Conservation (phyloP, 2,888 invertebrate species). For the Monopis laevigella region DNA sequence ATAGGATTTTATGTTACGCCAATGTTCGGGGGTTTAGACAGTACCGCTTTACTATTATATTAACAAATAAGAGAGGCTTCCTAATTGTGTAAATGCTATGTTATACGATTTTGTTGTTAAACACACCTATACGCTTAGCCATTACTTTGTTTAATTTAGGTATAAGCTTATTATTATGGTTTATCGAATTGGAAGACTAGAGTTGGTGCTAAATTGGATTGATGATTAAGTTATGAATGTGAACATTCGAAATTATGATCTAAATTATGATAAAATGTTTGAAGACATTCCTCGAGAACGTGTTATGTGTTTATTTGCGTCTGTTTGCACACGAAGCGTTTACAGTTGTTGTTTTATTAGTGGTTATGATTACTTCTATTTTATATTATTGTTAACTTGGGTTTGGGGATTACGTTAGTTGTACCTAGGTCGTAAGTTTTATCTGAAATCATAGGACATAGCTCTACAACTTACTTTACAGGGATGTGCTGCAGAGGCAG, state of each 20-base stretch:
- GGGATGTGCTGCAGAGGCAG: constrained; percentile 63
- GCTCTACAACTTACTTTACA: constrained; percentile 59
- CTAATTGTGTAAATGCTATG: constrained; percentile 50
- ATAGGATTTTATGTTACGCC: too few relatives aligned
- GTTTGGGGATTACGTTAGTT: constrained; percentile 65
- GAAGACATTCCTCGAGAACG: constrained; percentile 47
- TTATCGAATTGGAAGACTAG: constrained; percentile 63
- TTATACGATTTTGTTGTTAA: constrained; percentile 64
- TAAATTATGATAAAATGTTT: constrained; percentile 35
- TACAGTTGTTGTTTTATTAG: constrained; percentile 50
- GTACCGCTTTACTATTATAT: too few relatives aligned
- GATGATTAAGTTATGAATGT: constrained; percentile 39
- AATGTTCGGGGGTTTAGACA: too few relatives aligned
- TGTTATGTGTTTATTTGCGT: constrained; percentile 58
- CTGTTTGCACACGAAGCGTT: constrained; percentile 29
- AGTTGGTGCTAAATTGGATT: constrained; percentile 61
- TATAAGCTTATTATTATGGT: constrained; percentile 56
- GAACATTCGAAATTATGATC: constrained; percentile 33
- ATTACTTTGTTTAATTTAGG: constrained; percentile 46
- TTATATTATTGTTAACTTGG: constrained; percentile 66
- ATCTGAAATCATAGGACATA: constrained; percentile 60
- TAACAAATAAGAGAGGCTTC: constrained; percentile 58
- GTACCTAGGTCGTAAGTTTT: constrained; percentile 55
- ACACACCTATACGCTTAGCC: constrained; percentile 63
- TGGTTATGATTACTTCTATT: constrained; percentile 47